Percentiles rank a stretch among this genome's conserved stretches.
Conservation (phyloP, 2,797 vertebrate species). For the Eulemur mongoz region DNA sequence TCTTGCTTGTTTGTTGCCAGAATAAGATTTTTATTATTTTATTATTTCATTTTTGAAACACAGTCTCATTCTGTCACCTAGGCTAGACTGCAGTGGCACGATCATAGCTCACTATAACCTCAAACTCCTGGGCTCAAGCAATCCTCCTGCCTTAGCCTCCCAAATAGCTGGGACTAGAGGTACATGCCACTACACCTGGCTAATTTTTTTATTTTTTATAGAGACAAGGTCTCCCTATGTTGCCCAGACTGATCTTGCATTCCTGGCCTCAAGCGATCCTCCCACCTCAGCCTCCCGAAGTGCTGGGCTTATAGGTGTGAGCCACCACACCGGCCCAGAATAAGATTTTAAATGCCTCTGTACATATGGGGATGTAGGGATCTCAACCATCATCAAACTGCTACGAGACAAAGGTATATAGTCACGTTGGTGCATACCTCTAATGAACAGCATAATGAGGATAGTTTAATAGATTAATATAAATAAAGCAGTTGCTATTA, state of each 20-base stretch:
- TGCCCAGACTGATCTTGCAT: background rate
- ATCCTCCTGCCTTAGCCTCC: background rate
- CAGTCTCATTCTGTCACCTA: background rate
- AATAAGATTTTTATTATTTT: constrained; percentile 3
- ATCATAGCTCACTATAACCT: background rate
- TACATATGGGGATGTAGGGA: background rate
- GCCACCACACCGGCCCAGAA: background rate
- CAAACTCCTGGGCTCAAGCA: background rate
- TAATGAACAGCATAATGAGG: constrained; percentile 16
- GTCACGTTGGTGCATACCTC: background rate
- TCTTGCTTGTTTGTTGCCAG: background rate
- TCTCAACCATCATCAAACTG: constrained; percentile 14
- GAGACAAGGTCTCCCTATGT: background rate
- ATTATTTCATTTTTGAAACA: background rate
- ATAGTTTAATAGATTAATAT: background rate
- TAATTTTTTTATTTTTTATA: background rate
- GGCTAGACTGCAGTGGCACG: background rate
- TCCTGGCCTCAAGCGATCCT: background rate
- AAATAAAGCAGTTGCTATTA: constrained; percentile 12
- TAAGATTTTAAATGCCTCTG: constrained; percentile 38
- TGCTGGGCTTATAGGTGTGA: background rate
- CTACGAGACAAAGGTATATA: background rate
- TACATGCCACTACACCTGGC: background rate
- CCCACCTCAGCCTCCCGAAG: background rate
- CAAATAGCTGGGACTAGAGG: background rate